These are phyloP conservation scores for Pogonocichla stellata DNA, from an alignment of 2,113 vertebrate species.

Conservation along the genomic window DNA sequence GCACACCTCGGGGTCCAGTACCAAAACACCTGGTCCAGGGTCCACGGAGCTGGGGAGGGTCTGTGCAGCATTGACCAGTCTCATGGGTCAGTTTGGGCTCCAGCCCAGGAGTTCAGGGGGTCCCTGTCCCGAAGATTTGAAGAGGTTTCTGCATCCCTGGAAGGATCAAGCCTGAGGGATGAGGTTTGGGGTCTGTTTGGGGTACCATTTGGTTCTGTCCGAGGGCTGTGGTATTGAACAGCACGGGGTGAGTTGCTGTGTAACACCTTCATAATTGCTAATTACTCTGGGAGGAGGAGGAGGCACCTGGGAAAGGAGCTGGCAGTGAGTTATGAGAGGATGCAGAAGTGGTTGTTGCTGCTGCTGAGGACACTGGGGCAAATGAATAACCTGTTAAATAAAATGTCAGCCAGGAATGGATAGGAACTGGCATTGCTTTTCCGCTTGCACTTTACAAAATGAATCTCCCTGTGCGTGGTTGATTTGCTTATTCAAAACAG, in stretches of 20 bases:
- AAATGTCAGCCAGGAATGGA: not conserved
- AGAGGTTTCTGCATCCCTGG: not conserved
- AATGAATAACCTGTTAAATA: constrained; percentile 33
- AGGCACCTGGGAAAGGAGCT: not conserved
- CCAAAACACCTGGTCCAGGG: not conserved
- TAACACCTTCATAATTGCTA: not conserved
- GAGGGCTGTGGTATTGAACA: not conserved
- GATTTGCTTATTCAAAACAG: constrained; percentile 16
- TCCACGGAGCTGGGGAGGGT: not conserved
- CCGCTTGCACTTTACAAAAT: not conserved
- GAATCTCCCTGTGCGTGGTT: not conserved
- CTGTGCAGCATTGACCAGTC: not conserved
- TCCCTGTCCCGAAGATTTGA: fast-evolving
- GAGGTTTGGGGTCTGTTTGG: not conserved
- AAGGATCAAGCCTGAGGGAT: not conserved
- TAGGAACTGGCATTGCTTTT: not conserved
- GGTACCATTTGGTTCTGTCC: not conserved
- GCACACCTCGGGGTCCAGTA: not conserved
- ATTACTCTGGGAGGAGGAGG: not conserved
- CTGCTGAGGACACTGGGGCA: not conserved
- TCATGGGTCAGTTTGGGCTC: not conserved
- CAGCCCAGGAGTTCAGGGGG: not conserved
- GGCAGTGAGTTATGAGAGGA: not conserved
- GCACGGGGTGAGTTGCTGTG: not conserved
- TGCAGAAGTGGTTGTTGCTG: not conserved